Conservation (phyloP, 2,888 invertebrate genomes). For the Baccha elongata region DNA sequence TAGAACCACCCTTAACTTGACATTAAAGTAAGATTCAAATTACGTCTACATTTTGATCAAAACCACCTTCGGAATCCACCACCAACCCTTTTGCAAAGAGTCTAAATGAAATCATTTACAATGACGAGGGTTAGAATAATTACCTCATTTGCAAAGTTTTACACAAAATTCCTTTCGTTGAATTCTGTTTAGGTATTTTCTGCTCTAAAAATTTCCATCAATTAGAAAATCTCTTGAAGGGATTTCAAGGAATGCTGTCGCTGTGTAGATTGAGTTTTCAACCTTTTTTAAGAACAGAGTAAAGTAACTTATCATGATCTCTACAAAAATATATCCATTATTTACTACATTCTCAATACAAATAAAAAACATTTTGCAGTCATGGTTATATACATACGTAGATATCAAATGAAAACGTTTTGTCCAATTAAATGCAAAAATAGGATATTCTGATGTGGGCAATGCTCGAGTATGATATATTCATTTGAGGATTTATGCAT, state of each 20-base stretch:
- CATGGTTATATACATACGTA: neutral
- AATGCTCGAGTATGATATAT: neutral
- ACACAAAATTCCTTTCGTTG: slow-evolving; percentile 55
- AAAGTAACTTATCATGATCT: slow-evolving; percentile 29
- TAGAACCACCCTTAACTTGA: slow-evolving; percentile 3
- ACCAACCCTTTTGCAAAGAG: slow-evolving; percentile 60
- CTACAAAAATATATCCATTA: neutral
- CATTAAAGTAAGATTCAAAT: slow-evolving; percentile 1
- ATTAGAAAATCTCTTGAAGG: slow-evolving; percentile 60
- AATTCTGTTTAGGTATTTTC: slow-evolving; percentile 15
- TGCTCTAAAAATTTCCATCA: slow-evolving; percentile 54
- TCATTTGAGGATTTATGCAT: slow-evolving; percentile 27
- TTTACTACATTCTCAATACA: neutral
- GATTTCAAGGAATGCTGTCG: slow-evolving; percentile 50
- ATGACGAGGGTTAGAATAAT: slow-evolving; percentile 75
- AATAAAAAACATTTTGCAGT: neutral
- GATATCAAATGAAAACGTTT: slow-evolving; percentile 26
- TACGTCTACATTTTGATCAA: slow-evolving; percentile 25
- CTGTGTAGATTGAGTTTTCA: slow-evolving; percentile 65
- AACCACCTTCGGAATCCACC: slow-evolving; percentile 41
- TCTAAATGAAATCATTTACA: slow-evolving; percentile 65
- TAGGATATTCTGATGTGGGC: too few relatives aligned
- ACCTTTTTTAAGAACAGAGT: neutral
- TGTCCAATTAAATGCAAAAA: slow-evolving; percentile 52
- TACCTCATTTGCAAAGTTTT: slow-evolving; percentile 69